A percentile compares a stretch with the other conserved stretches of the same genome.
Conservation (phyloP, 2,888 invertebrate species). For the Encarsia formosa region DNA sequence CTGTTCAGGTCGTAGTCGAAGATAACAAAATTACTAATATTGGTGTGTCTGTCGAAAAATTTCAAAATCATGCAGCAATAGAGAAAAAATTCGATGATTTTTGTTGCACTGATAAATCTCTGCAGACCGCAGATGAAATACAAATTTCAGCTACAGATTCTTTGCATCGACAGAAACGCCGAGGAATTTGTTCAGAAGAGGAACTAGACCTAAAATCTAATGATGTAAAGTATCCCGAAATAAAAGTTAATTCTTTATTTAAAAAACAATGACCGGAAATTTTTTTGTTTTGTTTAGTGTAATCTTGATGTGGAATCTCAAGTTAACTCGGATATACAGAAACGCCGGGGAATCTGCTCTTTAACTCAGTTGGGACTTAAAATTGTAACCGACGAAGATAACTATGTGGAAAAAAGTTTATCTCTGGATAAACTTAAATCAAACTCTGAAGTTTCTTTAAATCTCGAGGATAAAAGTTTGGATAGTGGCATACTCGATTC, state of each 20-base stretch:
- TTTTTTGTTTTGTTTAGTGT: slow-evolving; percentile 3
- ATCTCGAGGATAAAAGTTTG: slow-evolving; percentile 16
- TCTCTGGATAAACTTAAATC: slow-evolving; percentile 19
- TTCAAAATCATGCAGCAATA: slow-evolving; percentile 7
- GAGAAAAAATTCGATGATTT: slow-evolving; percentile 23
- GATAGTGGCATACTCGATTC: slow-evolving; percentile 15
- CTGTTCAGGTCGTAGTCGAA: slow-evolving; percentile 23
- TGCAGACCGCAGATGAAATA: slow-evolving; percentile 3
- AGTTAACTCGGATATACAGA: slow-evolving; percentile 54
- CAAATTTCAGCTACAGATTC: slow-evolving; percentile 25
- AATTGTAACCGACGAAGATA: slow-evolving; percentile 32
- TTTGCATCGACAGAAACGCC: slow-evolving; percentile 37
- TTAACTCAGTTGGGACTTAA: slow-evolving; percentile 53
- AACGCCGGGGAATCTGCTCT: slow-evolving; percentile 59
- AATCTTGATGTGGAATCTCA: slow-evolving; percentile 26
- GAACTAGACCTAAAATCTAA: slow-evolving; percentile 45
- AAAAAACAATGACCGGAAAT: background rate
- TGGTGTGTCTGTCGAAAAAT: slow-evolving; percentile 19
- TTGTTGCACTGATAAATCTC: slow-evolving; percentile 6
- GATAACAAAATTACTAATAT: slow-evolving; percentile 18
- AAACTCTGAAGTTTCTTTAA: slow-evolving; percentile 13
- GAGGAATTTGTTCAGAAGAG: slow-evolving; percentile 54
- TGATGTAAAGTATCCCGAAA: background rate
- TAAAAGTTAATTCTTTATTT: background rate
- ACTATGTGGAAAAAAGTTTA: slow-evolving; percentile 31